Conservation (phyloP, 2,888 invertebrate species). For the Xanthorhoe spadicearia region DNA sequence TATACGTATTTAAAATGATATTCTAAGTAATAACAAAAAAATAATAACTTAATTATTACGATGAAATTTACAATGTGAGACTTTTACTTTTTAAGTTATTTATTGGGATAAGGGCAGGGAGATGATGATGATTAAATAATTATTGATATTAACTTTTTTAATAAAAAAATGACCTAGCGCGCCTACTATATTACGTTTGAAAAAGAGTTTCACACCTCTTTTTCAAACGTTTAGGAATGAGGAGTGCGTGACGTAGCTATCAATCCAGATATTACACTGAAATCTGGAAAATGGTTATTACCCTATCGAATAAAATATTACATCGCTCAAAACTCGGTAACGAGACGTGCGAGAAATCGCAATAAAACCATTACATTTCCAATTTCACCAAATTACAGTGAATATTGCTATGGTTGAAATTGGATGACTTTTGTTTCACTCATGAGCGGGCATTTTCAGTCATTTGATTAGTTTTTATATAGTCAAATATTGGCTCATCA, state of each 20-base stretch:
- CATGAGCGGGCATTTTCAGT: slow-evolving; percentile 18
- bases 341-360: slow-evolving; percentile 28
- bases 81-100: no score
- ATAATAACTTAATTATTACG: no score
- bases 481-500: background rate
- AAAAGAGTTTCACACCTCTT: background rate
- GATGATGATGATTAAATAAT: no score
- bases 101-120: no score
- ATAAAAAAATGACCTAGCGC: no score
- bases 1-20: no score
- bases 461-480: slow-evolving; percentile 28
- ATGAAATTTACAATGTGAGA: no score
- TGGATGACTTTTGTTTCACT: slow-evolving; percentile 23
- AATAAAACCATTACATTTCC: slow-evolving; percentile 39
- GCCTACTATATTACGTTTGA: no score
- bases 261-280: slow-evolving; percentile 6
- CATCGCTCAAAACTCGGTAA: slow-evolving; percentile 33
- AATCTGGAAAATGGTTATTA: slow-evolving; percentile 14
- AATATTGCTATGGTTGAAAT: slow-evolving; percentile 12
- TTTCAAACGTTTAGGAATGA: background rate
- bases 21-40: no score
- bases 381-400: slow-evolving; percentile 31
- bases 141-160: no score
- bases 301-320: slow-evolving; percentile 24
- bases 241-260: slow-evolving; percentile 2